Percentiles rank a stretch among this genome's conserved stretches.
Conservation (phyloP, 2,797 vertebrate species). For the Hydrocynus forskahlii region DNA sequence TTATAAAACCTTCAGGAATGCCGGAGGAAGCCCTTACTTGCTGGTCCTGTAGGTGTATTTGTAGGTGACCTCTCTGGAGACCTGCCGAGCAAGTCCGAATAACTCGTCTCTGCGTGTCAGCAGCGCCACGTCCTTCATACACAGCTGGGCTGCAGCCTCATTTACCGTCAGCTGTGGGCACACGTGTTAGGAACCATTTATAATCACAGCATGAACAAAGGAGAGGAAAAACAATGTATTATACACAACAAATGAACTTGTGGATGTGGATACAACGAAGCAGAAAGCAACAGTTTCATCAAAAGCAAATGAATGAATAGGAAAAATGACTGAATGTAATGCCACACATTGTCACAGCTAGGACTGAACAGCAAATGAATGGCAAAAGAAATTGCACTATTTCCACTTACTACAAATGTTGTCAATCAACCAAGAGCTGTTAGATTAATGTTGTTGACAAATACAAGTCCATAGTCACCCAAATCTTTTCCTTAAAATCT, state of each 20-base stretch:
- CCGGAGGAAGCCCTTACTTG: conserved; percentile 82
- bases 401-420: too few species aligned
- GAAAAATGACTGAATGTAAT: too few species aligned
- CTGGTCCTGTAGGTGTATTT: conserved; percentile 98
- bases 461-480: too few species aligned
- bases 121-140: conserved; percentile 91
- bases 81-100: conserved; percentile 93
- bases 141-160: conserved; percentile 96
- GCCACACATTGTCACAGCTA: not conserved
- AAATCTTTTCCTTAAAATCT: too few species aligned
- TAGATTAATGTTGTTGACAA: too few species aligned
- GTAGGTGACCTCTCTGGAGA: conserved; percentile 97
- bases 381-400: too few species aligned
- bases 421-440: too few species aligned
- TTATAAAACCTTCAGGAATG: not conserved
- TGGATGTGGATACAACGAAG: not conserved
- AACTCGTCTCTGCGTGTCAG: conserved; percentile 94
- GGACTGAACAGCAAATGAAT: not conserved
- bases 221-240: not conserved
- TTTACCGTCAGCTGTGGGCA: conserved; percentile 91
- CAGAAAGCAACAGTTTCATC: not conserved
- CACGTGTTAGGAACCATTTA: not conserved
- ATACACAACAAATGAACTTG: not conserved
- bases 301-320: too few species aligned
- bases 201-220: not conserved